Evolutionary conservation across 2,113 vertebrate species (phyloP).

Genomic region (Dicrurus megarhynchus): DNA sequence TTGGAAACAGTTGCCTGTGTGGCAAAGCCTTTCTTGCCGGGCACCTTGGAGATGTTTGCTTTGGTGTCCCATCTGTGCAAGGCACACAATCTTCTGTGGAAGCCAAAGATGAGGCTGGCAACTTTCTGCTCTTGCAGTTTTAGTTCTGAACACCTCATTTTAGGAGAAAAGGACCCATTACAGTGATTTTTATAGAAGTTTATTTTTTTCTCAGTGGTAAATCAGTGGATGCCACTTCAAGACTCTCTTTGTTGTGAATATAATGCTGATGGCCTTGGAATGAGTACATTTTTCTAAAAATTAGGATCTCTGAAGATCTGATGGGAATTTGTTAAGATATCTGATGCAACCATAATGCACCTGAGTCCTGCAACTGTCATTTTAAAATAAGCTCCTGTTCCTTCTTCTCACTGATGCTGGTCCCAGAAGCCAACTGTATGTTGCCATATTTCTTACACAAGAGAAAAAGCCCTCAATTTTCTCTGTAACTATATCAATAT

Average conservation of each 20-base stretch:
- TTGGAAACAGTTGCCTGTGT: neutral
- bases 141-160: neutral
- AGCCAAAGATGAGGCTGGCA: neutral
- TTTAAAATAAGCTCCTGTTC: neutral
- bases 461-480: neutral
- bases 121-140: neutral
- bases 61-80: neutral
- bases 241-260: neutral
- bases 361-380: neutral
- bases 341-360: neutral
- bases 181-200: neutral
- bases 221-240: neutral
- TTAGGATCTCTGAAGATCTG: slow-evolving; percentile 5
- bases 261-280: slow-evolving; percentile 20
- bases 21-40: neutral
- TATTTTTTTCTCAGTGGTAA: neutral
- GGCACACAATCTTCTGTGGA: neutral
- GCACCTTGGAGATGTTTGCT: neutral
- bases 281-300: neutral
- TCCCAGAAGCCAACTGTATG: neutral
- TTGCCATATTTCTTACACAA: neutral
- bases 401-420: neutral
- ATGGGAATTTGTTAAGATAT: neutral
- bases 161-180: neutral
- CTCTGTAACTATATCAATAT: neutral